Evolutionary conservation across 2,888 invertebrate species (phyloP), one percentile per base, ranked within the genome.

Genomic region (Alsophila aescularia): DNA sequence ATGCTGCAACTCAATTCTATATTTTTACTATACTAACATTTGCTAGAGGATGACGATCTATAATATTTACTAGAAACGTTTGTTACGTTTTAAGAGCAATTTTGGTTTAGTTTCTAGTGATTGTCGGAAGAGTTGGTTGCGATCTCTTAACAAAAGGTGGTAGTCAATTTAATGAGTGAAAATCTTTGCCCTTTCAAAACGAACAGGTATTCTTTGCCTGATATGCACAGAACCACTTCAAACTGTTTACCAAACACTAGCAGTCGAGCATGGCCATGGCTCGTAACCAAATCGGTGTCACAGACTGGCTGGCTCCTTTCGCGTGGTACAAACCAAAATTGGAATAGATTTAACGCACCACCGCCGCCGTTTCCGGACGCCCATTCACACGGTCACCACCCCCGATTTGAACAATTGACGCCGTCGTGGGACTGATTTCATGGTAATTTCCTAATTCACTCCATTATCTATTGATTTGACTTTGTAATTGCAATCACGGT

Each of bases 371-470:
- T 82, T 87, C 89, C 89, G 79, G 77, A 64, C 57, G 58, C 50
- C 36, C 65, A 63, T 70, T 67, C 73, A 75, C 80, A 79, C 79
- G 75, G 62, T 70, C 78, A 18, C 51, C 56, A 73, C 81, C 78
- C 81, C 73, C 80, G 69, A 67, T 56, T 54, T 57, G 56, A 70
- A 78, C 77, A 80, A 80, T 79, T 70, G 73, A 73, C 72, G 57
- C 71, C 67, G 75, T 75, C 88, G 82, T 90, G 90, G 83, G 90
- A 88, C 78, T 82, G 82, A 84, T 85, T 89, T 88, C 82, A 89
- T 90, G 87, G 79, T 87, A 88, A 89, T 88, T 75, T 74, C 72
- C 67, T 66, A 75, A 77, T 77, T 71, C 69, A 71, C 69, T 67
- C 41, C 31, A 50, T 45, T 50, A 76, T 77, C 58, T 76, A 80